These are phyloP conservation scores for Entosphenus tridentatus DNA, from an alignment of 2,113 vertebrate species.

Conservation along the genomic window DNA sequence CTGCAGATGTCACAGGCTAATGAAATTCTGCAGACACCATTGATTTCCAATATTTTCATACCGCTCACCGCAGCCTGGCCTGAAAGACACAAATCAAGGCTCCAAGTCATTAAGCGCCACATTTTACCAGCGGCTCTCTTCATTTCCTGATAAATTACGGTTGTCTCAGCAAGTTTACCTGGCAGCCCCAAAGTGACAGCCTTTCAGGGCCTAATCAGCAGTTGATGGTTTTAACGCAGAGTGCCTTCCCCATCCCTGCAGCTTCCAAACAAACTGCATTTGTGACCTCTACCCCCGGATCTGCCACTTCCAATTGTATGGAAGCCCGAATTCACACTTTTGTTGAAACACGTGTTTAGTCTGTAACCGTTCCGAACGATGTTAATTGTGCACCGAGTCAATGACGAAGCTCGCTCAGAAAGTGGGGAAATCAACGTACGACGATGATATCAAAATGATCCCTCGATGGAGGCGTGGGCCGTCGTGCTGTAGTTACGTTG, in stretches of 20 bases:
- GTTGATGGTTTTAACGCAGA: slow-evolving; percentile 24
- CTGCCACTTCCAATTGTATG: too few species aligned
- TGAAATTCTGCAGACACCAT: slow-evolving; percentile 98
- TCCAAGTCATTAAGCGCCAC: slow-evolving; percentile 93
- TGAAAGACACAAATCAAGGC: slow-evolving; percentile 72
- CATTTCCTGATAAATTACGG: slow-evolving; percentile 81
- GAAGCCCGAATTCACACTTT: too few species aligned
- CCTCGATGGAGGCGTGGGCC: too few species aligned
- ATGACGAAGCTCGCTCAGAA: too few species aligned
- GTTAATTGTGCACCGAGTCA: too few species aligned
- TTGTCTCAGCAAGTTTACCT: slow-evolving; percentile 56
- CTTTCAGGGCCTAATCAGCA: slow-evolving; percentile 31
- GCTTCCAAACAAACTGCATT: slow-evolving; percentile 2
- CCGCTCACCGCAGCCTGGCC: slow-evolving; percentile 69
- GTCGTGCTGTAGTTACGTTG: too few species aligned
- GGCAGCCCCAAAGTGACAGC: slow-evolving; percentile 46
- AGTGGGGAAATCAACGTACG: too few species aligned
- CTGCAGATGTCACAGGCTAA: slow-evolving; percentile 94
- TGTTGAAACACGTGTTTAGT: too few species aligned
- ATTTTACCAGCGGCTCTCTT: slow-evolving; percentile 50
- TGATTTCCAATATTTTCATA: slow-evolving; percentile 99
- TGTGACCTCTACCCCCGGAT: not conserved
- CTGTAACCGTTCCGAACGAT: too few species aligned
- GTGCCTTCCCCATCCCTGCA: not conserved
- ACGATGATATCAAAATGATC: too few species aligned